phyloP scores from a whole-genome alignment of 2,797 vertebrate genomes.

The Fistularia commersonii region DNA sequence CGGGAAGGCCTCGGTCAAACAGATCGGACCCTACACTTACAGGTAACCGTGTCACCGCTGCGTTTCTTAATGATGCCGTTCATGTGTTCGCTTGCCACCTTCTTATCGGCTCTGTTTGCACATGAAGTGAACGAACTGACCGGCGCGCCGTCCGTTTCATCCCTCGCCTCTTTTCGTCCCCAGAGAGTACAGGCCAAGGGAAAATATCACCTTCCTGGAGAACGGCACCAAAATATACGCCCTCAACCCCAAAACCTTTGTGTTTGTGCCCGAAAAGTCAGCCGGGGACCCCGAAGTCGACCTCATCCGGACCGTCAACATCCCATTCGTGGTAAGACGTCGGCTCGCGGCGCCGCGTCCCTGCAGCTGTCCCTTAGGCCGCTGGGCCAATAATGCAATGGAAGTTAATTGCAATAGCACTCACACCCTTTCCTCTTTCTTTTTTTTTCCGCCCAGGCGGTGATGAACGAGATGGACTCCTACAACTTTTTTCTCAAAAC shows the following conservation, averaged over 20 bases:
- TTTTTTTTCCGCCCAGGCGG: slow-evolving; percentile 52
- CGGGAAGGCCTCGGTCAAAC: slow-evolving; percentile 67
- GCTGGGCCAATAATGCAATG: background rate
- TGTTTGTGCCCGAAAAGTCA: slow-evolving; percentile 79
- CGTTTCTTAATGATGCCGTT: background rate
- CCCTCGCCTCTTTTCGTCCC: slow-evolving; percentile 10
- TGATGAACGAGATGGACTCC: slow-evolving; percentile 73
- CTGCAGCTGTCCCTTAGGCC: background rate
- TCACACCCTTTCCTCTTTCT: no score
- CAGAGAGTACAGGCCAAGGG: slow-evolving; percentile 80
- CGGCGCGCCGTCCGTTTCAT: background rate
- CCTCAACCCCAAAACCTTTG: slow-evolving; percentile 79
- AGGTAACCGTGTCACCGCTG: slow-evolving; percentile 54
- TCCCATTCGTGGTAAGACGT: slow-evolving; percentile 76
- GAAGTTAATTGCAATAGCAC: background rate
- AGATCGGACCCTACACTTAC: slow-evolving; percentile 83
- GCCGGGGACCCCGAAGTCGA: slow-evolving; percentile 72
- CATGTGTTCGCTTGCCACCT: no score
- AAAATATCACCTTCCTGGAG: slow-evolving; percentile 79
- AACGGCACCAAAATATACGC: slow-evolving; percentile 80
- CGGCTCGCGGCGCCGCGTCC: no score
- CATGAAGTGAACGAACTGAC: no score
- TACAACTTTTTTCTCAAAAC: slow-evolving; percentile 69
- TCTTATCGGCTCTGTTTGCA: no score
- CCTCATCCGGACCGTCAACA: slow-evolving; percentile 74